phyloP scores from a whole-genome alignment of 2,888 invertebrate genomes.

The Heteropelma amictum region DNA sequence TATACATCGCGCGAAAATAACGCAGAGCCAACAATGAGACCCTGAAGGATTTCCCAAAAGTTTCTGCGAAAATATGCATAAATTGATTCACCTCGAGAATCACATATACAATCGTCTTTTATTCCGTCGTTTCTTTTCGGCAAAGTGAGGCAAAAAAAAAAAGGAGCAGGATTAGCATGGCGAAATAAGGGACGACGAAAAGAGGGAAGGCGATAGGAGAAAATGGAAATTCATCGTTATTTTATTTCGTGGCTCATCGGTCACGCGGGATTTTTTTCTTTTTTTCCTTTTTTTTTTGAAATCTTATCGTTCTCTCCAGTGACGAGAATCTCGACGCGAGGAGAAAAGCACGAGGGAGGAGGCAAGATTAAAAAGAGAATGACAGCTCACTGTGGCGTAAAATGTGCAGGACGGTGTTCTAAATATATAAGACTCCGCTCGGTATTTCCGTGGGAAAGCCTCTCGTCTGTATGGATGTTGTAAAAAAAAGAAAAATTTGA shows the following conservation, averaged over 20 bases:
- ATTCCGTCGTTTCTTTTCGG: not conserved
- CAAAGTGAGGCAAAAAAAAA: not conserved
- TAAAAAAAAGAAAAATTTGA: slow-evolving; percentile 1
- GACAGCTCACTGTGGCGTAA: slow-evolving; percentile 19
- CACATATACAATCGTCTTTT: not conserved
- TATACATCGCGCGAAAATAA: not conserved
- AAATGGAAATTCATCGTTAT: slow-evolving; percentile 25
- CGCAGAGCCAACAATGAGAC: slow-evolving; percentile 5
- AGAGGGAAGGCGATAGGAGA: not conserved
- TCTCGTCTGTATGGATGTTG: slow-evolving; percentile 1
- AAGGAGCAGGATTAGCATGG: slow-evolving; percentile 3
- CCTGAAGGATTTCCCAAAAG: not conserved
- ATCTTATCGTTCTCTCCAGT: not conserved
- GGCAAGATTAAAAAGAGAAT: slow-evolving; percentile 25
- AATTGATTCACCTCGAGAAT: not conserved
- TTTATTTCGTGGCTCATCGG: not conserved
- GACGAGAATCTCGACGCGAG: not conserved
- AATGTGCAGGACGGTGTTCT: slow-evolving; percentile 29
- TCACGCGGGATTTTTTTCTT: slow-evolving; percentile 3
- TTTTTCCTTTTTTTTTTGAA: too few species aligned
- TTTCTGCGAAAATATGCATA: slow-evolving; percentile 10
- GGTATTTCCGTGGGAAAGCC: not conserved
- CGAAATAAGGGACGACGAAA: not conserved
- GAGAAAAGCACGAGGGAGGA: not conserved
- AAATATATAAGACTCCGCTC: slow-evolving; percentile 31